Evolutionary conservation across 2,797 vertebrate species (phyloP).

Genomic region (Nyctibius grandis): DNA sequence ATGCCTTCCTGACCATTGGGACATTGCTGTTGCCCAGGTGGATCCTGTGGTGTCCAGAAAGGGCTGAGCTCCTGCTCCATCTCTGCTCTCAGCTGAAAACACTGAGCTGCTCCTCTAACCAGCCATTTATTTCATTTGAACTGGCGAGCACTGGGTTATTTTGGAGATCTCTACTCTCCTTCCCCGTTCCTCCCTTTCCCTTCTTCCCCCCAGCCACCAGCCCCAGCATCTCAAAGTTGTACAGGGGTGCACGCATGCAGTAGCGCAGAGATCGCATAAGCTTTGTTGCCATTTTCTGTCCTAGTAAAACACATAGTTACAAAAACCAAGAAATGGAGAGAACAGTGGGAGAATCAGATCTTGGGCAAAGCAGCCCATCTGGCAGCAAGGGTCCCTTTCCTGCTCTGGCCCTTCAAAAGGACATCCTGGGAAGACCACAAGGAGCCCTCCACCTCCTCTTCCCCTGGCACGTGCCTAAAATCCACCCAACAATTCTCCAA

Average conservation of each 20-base stretch:
- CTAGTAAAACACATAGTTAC: neutral
- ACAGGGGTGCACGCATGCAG: neutral
- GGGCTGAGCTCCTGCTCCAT: neutral
- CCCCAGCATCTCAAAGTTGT: neutral
- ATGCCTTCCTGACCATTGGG: neutral
- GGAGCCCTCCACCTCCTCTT: neutral
- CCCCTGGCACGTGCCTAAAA: neutral
- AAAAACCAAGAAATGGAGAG: neutral
- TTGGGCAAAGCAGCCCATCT: neutral
- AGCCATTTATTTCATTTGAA: neutral
- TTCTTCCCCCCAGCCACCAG: neutral
- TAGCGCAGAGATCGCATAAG: accelerated
- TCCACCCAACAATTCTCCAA: neutral
- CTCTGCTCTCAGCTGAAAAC: neutral
- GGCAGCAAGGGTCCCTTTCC: neutral
- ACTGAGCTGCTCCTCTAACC: neutral
- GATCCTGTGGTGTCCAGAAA: neutral
- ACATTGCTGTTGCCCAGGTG: neutral
- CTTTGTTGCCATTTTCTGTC: neutral
- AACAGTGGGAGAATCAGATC: neutral
- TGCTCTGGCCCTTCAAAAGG: neutral
- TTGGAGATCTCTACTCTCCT: neutral
- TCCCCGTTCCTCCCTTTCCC: neutral
- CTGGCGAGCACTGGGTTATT: neutral
- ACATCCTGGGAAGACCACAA: neutral